These are phyloP conservation scores for Cydia splendana DNA, from an alignment of 1,140 invertebrate species.

Conservation along the genomic window DNA sequence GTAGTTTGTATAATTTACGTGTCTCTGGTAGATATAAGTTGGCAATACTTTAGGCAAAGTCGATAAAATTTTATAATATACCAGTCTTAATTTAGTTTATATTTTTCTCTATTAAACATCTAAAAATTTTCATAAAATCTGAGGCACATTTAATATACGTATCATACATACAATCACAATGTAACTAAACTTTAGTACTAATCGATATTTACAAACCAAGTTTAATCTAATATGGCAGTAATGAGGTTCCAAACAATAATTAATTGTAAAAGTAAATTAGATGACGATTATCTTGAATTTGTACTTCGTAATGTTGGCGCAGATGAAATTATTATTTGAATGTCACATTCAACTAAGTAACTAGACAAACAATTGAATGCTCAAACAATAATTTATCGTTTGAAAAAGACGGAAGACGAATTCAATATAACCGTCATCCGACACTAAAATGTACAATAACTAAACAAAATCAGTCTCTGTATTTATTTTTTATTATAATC, in stretches of 20 bases:
- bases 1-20: neutral
- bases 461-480: slow-evolving; percentile 66
- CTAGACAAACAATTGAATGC: neutral
- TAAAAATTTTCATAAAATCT: slow-evolving; percentile 62
- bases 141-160: slow-evolving; percentile 76
- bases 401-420: neutral
- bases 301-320: neutral
- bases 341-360: neutral
- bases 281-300: slow-evolving; percentile 11
- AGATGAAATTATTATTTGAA: slow-evolving; percentile 14
- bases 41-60: slow-evolving; percentile 1
- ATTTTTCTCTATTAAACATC: slow-evolving; percentile 52
- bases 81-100: slow-evolving; percentile 50
- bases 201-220: slow-evolving; percentile 66
- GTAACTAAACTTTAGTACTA: slow-evolving; percentile 36
- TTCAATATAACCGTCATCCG: slow-evolving; percentile 44
- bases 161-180: slow-evolving; percentile 46
- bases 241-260: slow-evolving; percentile 63
- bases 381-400: slow-evolving; percentile 20
- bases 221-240: slow-evolving; percentile 73
- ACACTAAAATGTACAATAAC: slow-evolving; percentile 62
- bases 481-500: slow-evolving; percentile 1
- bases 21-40: neutral
- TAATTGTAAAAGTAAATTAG: slow-evolving; percentile 36
- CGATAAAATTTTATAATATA: slow-evolving; percentile 33